These are phyloP conservation scores for Eupithecia insigniata DNA, from an alignment of 2,888 invertebrate species.

Conservation along the genomic window DNA sequence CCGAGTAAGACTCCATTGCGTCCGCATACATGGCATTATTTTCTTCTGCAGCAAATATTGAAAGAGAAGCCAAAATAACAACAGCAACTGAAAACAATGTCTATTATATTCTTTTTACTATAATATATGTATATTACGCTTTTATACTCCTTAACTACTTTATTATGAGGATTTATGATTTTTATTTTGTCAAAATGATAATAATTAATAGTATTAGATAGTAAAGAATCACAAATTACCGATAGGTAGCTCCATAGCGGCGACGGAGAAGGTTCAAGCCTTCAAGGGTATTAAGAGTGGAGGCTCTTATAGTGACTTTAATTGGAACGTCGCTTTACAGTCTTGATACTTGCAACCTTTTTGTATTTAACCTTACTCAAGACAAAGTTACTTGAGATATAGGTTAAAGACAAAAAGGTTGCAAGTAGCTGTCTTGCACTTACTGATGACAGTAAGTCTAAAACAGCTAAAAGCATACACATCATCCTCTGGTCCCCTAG, in stretches of 20 bases:
- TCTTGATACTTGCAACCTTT: constrained; percentile 59
- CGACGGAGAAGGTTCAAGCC: constrained; percentile 50
- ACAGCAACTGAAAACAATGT: neutral
- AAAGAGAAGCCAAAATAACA: constrained; percentile 6
- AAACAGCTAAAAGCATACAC: neutral
- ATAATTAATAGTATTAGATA: too few species aligned
- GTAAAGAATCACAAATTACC: constrained; percentile 53
- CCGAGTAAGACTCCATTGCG: constrained; percentile 21
- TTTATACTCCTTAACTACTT: neutral
- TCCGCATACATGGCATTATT: constrained; percentile 19
- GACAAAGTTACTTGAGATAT: neutral
- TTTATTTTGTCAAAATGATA: too few species aligned
- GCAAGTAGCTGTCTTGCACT: neutral
- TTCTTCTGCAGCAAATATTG: constrained; percentile 7
- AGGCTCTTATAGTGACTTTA: constrained; percentile 70
- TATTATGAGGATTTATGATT: neutral
- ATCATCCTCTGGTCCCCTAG: neutral
- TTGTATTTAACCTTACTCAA: neutral
- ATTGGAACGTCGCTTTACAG: constrained; percentile 48
- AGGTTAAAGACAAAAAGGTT: neutral
- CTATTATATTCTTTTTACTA: too few species aligned
- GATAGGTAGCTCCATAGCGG: constrained; percentile 62
- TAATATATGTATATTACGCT: too few species aligned
- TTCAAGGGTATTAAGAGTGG: constrained; percentile 44
- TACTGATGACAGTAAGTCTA: neutral